Evolutionary conservation across 2,888 invertebrate species (phyloP).

Genomic region (Pseudococcus jackbeardsleyi): DNA sequence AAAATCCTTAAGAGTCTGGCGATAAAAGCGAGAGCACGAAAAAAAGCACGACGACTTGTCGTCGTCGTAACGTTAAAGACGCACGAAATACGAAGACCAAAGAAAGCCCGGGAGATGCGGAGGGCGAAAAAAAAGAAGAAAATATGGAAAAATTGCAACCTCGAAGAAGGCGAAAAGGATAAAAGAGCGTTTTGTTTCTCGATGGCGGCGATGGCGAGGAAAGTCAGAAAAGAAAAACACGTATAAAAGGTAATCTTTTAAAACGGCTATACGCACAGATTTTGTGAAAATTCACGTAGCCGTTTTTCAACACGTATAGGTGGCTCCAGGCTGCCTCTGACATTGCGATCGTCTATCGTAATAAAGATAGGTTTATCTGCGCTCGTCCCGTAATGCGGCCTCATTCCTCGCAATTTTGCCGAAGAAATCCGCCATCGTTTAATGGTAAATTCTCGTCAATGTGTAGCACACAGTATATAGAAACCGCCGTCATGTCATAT

Average conservation of each 20-base stretch:
- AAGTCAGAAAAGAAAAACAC: constrained; percentile 50
- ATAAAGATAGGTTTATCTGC: constrained; percentile 64
- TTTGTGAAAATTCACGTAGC: constrained; percentile 59
- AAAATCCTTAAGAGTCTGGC: background rate
- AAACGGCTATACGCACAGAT: constrained; percentile 56
- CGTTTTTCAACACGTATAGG: constrained; percentile 58
- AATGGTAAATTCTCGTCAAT: constrained; percentile 60
- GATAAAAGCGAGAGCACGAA: constrained; percentile 42
- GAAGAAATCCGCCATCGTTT: constrained; percentile 60
- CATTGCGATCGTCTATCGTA: constrained; percentile 64
- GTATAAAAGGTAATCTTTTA: constrained; percentile 61
- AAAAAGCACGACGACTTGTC: constrained; percentile 14
- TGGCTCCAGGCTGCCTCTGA: constrained; percentile 64
- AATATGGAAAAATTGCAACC: constrained; percentile 41
- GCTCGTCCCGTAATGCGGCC: constrained; percentile 57
- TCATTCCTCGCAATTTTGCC: constrained; percentile 51
- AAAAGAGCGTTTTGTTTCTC: constrained; percentile 36
- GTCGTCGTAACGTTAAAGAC: constrained; percentile 5
- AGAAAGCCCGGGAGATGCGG: background rate
- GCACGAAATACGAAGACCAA: background rate
- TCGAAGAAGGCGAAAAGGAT: constrained; percentile 46
- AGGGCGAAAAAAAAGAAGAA: background rate
- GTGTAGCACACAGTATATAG: constrained; percentile 41
- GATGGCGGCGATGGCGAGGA: background rate
- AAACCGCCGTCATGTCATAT: constrained; percentile 60